A percentile compares a stretch with the other conserved stretches of the same genome.
phyloP scores from a whole-genome alignment of 2,888 invertebrate species.

The Euzetes globulus region DNA sequence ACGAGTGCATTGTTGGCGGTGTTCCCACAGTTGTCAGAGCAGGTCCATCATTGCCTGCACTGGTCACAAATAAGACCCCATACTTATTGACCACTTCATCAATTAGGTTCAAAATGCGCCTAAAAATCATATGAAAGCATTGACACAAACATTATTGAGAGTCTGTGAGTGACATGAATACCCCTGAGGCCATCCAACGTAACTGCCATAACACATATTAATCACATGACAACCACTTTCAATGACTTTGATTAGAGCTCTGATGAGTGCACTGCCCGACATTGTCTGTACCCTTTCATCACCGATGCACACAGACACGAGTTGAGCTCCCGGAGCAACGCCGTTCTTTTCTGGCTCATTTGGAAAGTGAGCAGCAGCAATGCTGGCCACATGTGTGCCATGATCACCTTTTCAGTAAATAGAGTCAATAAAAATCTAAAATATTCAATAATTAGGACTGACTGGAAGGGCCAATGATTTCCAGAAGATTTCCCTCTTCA shows the following conservation, averaged over 20 bases:
- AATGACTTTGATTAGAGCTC: constrained; percentile 47
- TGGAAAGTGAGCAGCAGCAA: constrained; percentile 83
- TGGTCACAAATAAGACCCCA: constrained; percentile 83
- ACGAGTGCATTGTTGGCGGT: constrained; percentile 62
- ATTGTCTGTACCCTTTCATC: constrained; percentile 84
- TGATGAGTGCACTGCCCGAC: constrained; percentile 77
- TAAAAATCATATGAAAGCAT: not conserved
- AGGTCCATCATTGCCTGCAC: constrained; percentile 92
- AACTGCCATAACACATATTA: constrained; percentile 98
- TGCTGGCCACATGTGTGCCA: constrained; percentile 95
- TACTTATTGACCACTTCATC: constrained; percentile 81
- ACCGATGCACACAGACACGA: constrained; percentile 83
- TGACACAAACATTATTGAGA: not conserved
- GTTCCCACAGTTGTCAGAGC: constrained; percentile 81
- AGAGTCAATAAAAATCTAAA: constrained; percentile 42
- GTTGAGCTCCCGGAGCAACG: constrained; percentile 90
- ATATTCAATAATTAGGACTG: not conserved
- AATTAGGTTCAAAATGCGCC: constrained; percentile 75
- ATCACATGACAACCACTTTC: constrained; percentile 64
- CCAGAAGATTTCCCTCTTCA: constrained; percentile 77
- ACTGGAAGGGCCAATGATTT: constrained; percentile 66
- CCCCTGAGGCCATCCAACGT: constrained; percentile 78
- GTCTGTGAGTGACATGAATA: constrained; percentile 46
- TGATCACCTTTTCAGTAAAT: constrained; percentile 65
- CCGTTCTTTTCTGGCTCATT: constrained; percentile 81